A percentile compares a stretch with the other conserved stretches of the same genome.
These are phyloP conservation scores for Microplitis mediator DNA, from an alignment of 1,140 invertebrate species.

Conservation along the genomic window DNA sequence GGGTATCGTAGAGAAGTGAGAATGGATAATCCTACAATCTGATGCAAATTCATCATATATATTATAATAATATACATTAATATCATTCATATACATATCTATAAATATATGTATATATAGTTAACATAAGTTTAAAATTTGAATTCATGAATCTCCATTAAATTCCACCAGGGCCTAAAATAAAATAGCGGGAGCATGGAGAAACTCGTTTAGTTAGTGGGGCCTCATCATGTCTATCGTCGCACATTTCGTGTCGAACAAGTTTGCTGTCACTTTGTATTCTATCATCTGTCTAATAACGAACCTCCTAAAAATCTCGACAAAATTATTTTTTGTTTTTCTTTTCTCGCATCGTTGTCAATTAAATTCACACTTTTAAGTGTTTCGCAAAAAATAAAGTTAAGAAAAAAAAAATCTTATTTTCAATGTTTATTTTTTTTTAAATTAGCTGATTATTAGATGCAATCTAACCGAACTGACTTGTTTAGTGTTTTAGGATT, in stretches of 20 bases:
- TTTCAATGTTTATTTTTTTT: neutral
- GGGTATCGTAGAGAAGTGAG: neutral
- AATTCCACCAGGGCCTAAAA: no score
- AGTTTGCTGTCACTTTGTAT: constrained; percentile 1
- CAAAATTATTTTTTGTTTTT: no score
- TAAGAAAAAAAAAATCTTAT: neutral
- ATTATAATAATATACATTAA: neutral
- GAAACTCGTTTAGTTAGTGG: neutral
- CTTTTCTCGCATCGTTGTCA: no score
- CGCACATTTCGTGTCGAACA: neutral
- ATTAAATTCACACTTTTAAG: no score
- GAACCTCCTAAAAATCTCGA: neutral
- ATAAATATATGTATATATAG: no score
- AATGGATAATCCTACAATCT: neutral
- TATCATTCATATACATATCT: no score
- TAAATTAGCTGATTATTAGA: no score
- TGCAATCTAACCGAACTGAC: neutral
- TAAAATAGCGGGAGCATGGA: no score
- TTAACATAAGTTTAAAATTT: no score
- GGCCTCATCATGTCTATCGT: neutral
- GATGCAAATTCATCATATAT: neutral
- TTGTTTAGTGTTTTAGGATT: constrained; percentile 1
- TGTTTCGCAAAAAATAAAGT: no score
- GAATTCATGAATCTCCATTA: no score
- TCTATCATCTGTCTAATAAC: neutral